phyloP scores from a whole-genome alignment of 2,888 invertebrate genomes.

The Anarsia innoxiella region DNA sequence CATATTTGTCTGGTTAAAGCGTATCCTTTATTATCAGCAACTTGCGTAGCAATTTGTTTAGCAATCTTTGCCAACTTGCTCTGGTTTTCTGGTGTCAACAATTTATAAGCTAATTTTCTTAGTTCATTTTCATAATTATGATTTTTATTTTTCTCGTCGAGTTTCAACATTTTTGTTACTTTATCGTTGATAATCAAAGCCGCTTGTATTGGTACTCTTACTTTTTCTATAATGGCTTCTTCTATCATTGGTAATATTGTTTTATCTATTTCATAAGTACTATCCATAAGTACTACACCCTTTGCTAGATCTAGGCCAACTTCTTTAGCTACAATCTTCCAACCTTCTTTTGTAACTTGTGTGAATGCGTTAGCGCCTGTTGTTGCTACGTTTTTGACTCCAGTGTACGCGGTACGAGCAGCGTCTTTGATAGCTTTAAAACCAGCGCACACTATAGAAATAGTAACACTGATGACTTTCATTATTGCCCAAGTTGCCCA shows the following conservation, averaged over 20 bases:
- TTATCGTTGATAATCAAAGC: slow-evolving; percentile 10
- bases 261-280: slow-evolving; percentile 15
- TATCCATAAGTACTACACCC: slow-evolving; percentile 14
- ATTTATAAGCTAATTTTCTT: neutral
- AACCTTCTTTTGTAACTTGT: slow-evolving; percentile 11
- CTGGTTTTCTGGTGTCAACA: neutral
- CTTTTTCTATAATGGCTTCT: slow-evolving; percentile 12
- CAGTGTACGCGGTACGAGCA: slow-evolving; percentile 12
- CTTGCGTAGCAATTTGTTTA: neutral
- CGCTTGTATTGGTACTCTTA: slow-evolving; percentile 13
- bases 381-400: slow-evolving; percentile 11
- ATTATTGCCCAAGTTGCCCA: slow-evolving; percentile 17
- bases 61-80: neutral
- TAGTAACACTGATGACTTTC: slow-evolving; percentile 16
- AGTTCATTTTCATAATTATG: slow-evolving; percentile 10
- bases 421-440: slow-evolving; percentile 17
- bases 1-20: neutral
- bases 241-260: slow-evolving; percentile 14
- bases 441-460: slow-evolving; percentile 15
- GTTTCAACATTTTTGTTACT: slow-evolving; percentile 12
- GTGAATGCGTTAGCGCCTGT: slow-evolving; percentile 12
- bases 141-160: slow-evolving; percentile 13
- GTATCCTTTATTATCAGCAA: neutral
- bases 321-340: slow-evolving; percentile 14
- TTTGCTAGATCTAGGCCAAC: slow-evolving; percentile 15